Evolutionary conservation across 2,113 vertebrate species (phyloP), one percentile per base, ranked within the genome.

Genomic region (Empidonax traillii): DNA sequence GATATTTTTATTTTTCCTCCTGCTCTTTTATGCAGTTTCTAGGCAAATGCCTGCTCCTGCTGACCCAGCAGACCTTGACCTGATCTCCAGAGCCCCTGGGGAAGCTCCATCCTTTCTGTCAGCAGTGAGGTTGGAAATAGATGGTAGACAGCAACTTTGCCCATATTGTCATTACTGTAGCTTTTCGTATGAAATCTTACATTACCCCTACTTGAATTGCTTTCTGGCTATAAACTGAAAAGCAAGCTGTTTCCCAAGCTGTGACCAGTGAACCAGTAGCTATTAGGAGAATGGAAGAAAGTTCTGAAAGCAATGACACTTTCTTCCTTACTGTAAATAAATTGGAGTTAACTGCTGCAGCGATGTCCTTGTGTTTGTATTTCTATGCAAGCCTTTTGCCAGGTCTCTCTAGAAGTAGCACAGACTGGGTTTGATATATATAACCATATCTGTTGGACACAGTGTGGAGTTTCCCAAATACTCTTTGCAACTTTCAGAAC

Each of bases 201-300:
- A 23, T 89, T 66, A 33, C 6, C 35, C 23, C 66, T 71, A 8
- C 31, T 25, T 83, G 85, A 82, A 79, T 58, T 83, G 22, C 23
- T n/a, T 68, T 77, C 59, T 85, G 65, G 35, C 58, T 85, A 9
- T 44, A 56, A 79, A 52, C 39, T 68, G 58, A 44, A 81, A 74
- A 90, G 55, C 59, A 76, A 93, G 69, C 74, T 94, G 86, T 89
- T 92, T 72, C 39, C n/a, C 85, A 76, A 95, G 46, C n/a, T 91
- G 81, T 62, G 81, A 71, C 27, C 67, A 88, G 55, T 77, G 67
- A 87, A 68, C 47, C 6, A 4, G 49, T 44, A 82, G 35, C 71
- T 53, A 53, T 62, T 58, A 90, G 61, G 80, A 63, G 71, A 71
- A 66, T 33, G n/a, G 41, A 67, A 87, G 8, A 13, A 20, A 20